Evolutionary conservation across 2,888 invertebrate genomes (phyloP).

Genomic region (Lithodes maja): DNA sequence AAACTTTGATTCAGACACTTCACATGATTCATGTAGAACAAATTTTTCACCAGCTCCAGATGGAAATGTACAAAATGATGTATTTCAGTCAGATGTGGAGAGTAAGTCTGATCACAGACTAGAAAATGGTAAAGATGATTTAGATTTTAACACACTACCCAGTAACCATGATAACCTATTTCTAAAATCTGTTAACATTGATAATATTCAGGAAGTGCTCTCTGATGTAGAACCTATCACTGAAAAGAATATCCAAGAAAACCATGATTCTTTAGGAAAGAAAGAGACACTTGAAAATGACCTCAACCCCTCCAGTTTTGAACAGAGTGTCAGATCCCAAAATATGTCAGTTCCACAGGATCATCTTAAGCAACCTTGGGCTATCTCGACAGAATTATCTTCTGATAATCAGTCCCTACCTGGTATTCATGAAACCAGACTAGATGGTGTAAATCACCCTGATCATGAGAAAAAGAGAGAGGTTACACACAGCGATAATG

Average conservation of each 20-base stretch:
- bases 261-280: neutral
- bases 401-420: neutral
- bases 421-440: neutral
- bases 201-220: neutral
- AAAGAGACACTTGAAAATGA: neutral
- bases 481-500: neutral
- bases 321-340: neutral
- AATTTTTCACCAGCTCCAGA: neutral
- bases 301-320: neutral
- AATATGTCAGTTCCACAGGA: neutral
- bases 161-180: no score
- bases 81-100: neutral
- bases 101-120: neutral
- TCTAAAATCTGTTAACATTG: neutral
- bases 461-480: neutral
- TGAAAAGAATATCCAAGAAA: neutral
- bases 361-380: neutral
- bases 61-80: neutral
- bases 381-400: neutral
- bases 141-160: no score
- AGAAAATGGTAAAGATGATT: neutral
- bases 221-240: neutral
- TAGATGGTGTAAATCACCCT: neutral
- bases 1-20: neutral
- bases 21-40: conserved; percentile 1